phyloP scores from a whole-genome alignment of 1,140 invertebrate genomes.

The Drosophila orena region DNA sequence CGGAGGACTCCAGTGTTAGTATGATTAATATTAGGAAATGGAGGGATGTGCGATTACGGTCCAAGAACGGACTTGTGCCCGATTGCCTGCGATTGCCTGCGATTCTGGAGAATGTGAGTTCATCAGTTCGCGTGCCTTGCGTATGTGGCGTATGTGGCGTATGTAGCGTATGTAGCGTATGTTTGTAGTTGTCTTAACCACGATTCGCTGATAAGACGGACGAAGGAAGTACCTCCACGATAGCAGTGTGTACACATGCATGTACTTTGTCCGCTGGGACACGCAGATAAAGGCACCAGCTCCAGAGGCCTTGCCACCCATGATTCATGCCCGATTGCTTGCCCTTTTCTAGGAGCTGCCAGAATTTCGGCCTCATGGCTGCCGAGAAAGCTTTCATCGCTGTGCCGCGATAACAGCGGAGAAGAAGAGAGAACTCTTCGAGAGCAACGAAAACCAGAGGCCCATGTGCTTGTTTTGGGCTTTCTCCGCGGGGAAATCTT shows the following conservation, averaged over 20 bases:
- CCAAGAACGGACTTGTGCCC: not conserved
- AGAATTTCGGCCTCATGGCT: constrained; percentile 10
- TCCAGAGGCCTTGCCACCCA: constrained; percentile 28
- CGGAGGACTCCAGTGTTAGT: too few species aligned
- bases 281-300: constrained; percentile 65
- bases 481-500: too few species aligned
- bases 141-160: not conserved
- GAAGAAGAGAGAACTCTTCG: constrained; percentile 17
- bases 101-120: not conserved
- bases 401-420: constrained; percentile 39
- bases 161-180: constrained; percentile 2
- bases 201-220: constrained; percentile 58
- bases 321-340: constrained; percentile 45
- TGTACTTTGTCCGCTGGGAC: constrained; percentile 44
- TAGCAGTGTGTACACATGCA: constrained; percentile 13
- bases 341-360: constrained; percentile 42
- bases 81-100: not conserved
- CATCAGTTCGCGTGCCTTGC: not conserved
- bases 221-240: constrained; percentile 60
- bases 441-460: not conserved
- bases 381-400: constrained; percentile 38
- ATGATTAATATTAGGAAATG: not conserved
- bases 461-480: constrained; percentile 24
- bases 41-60: not conserved
- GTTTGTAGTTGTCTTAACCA: constrained; percentile 39